These are phyloP conservation scores for Acrossocheilus wenchowensis DNA, from an alignment of 2,797 vertebrate species.

Conservation along the genomic window DNA sequence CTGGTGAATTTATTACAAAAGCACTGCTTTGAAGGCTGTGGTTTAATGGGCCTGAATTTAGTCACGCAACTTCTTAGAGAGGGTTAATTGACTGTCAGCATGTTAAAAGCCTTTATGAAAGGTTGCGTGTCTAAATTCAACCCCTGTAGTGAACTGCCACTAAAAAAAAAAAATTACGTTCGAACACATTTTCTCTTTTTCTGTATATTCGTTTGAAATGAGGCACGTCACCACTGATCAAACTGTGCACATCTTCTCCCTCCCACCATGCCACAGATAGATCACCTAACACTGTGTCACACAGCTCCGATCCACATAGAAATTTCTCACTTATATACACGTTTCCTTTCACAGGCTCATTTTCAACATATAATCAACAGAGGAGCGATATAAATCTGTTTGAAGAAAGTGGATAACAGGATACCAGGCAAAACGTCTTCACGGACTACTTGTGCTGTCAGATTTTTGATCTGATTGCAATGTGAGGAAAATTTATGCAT, in stretches of 20 bases:
- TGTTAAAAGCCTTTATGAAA: constrained; percentile 9
- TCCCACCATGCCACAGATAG: not conserved
- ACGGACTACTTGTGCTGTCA: constrained; percentile 36
- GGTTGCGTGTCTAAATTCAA: not conserved
- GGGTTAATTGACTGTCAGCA: constrained; percentile 13
- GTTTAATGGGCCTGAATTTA: constrained; percentile 16
- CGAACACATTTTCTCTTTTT: not conserved
- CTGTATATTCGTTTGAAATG: not conserved
- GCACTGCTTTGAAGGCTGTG: not conserved
- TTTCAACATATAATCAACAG: constrained; percentile 52
- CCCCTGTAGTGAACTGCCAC: not conserved
- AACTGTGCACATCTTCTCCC: constrained; percentile 9
- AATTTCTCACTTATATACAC: constrained; percentile 15
- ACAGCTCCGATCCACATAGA: not conserved
- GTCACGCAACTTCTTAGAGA: not conserved
- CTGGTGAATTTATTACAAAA: not conserved
- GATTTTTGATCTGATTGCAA: constrained; percentile 65
- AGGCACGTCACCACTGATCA: constrained; percentile 6
- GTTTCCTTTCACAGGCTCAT: constrained; percentile 30
- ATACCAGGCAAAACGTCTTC: constrained; percentile 42
- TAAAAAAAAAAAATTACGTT: not conserved
- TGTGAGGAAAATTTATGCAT: constrained; percentile 68
- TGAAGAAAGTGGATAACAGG: constrained; percentile 43
- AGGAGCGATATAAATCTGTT: constrained; percentile 41
- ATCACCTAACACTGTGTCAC: not conserved